These are phyloP conservation scores for Seriola quinqueradiata DNA, from an alignment of 2,113 vertebrate genomes.

Conservation along the genomic window DNA sequence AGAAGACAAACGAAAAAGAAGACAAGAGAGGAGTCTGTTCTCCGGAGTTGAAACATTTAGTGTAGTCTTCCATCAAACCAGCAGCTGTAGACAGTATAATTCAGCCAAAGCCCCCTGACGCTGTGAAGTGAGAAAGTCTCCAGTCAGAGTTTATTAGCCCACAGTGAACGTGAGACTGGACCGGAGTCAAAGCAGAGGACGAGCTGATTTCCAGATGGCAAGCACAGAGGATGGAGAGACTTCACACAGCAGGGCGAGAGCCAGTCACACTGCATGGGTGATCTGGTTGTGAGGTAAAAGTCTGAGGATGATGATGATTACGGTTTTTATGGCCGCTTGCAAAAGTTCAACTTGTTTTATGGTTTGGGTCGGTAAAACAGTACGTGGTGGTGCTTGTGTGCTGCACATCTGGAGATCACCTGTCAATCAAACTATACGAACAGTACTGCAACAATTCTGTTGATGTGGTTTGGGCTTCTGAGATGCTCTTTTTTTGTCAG, in stretches of 20 bases:
- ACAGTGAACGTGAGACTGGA: slow-evolving; percentile 39
- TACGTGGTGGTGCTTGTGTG: background rate
- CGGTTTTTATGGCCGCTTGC: slow-evolving; percentile 5
- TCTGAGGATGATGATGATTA: slow-evolving; percentile 31
- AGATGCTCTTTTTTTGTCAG: background rate
- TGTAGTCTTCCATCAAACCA: slow-evolving; percentile 34
- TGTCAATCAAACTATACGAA: slow-evolving; percentile 24
- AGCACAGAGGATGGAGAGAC: slow-evolving; percentile 34
- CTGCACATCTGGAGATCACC: slow-evolving; percentile 20
- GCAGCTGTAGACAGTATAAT: slow-evolving; percentile 40
- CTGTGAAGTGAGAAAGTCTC: slow-evolving; percentile 60
- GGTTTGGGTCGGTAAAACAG: slow-evolving; percentile 18
- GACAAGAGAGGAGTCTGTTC: slow-evolving; percentile 11
- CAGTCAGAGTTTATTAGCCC: slow-evolving; percentile 64
- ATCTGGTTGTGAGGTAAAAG: slow-evolving; percentile 39
- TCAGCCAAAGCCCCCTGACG: slow-evolving; percentile 52
- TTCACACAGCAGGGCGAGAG: slow-evolving; percentile 46
- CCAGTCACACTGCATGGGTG: slow-evolving; percentile 28
- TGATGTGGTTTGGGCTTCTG: background rate
- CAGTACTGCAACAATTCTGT: background rate
- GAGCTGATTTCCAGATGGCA: slow-evolving; percentile 72
- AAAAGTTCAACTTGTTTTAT: slow-evolving; percentile 31
- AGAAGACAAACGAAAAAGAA: background rate
- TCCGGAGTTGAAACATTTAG: slow-evolving; percentile 42
- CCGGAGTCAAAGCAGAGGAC: slow-evolving; percentile 42